phyloP scores from a whole-genome alignment of 2,888 invertebrate genomes.

The Ophion ellenae region DNA sequence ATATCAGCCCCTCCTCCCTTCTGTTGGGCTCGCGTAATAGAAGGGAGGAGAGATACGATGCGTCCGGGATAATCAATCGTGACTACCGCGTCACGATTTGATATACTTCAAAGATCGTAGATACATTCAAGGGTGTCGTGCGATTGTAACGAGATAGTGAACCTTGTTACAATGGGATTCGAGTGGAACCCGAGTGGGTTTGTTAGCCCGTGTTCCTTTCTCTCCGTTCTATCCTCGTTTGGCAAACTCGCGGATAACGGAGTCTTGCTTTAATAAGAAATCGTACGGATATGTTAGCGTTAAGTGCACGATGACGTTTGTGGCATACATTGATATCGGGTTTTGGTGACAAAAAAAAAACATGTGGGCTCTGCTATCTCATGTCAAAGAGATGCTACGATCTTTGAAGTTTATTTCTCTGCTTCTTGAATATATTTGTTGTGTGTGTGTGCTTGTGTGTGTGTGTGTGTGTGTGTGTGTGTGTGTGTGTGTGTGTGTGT shows the following conservation, averaged over 20 bases:
- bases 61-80: conserved; percentile 63
- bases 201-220: conserved; percentile 18
- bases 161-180: conserved; percentile 30
- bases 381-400: too few species aligned
- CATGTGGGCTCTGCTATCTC: too few species aligned
- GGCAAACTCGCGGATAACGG: not conserved
- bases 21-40: not conserved
- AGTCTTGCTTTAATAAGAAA: not conserved
- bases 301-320: too few species aligned
- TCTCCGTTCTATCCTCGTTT: conserved; percentile 10
- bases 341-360: too few species aligned
- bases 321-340: too few species aligned
- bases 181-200: conserved; percentile 10
- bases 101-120: conserved; percentile 54
- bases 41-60: conserved; percentile 53
- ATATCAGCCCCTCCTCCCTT: conserved; percentile 37
- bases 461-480: too few species aligned
- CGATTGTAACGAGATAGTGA: conserved; percentile 40
- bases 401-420: too few species aligned
- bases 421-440: too few species aligned
- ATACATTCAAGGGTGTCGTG: conserved; percentile 56
- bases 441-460: too few species aligned
- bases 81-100: conserved; percentile 58
- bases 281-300: too few species aligned
- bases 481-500: too few species aligned